Conservation (phyloP, 92 coral and sea anemone species). For the Scolanthus callimorphus region DNA sequence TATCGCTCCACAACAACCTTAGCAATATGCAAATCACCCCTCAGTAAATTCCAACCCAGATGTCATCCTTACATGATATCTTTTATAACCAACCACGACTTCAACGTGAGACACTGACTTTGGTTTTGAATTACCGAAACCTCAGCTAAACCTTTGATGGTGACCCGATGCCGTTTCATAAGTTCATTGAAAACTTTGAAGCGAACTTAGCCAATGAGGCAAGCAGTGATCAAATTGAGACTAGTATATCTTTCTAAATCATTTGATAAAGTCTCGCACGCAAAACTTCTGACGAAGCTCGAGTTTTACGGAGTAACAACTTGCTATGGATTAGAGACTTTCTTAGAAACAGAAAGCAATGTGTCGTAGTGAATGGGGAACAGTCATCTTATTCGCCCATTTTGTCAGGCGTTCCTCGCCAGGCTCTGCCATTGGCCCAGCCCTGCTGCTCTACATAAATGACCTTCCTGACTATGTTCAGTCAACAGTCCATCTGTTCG, state of each 20-base stretch:
- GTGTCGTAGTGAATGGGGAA: not conserved
- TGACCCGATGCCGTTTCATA: not conserved
- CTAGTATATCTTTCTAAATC: not conserved
- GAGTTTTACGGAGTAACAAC: not conserved
- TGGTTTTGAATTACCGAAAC: too few species aligned
- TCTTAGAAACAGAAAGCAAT: not conserved
- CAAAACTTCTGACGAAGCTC: not conserved
- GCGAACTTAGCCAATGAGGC: too few species aligned
- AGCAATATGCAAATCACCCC: too few species aligned
- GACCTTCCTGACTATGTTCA: conserved; percentile 9
- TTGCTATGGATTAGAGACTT: not conserved
- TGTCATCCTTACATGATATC: too few species aligned
- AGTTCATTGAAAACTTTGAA: not conserved
- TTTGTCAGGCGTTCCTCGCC: not conserved
- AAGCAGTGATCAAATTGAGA: not conserved
- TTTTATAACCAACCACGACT: too few species aligned
- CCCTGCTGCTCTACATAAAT: conserved; percentile 8
- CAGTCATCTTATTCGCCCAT: not conserved
- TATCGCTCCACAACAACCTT: too few species aligned
- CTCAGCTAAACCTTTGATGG: too few species aligned
- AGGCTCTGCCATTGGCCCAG: conserved; percentile 14
- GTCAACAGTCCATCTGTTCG: conserved; percentile 13
- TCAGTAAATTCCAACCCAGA: too few species aligned
- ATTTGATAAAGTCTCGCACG: not conserved
- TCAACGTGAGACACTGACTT: too few species aligned